These are phyloP conservation scores for Alviniconcha strummeri DNA, from an alignment of 2,888 invertebrate genomes.

Conservation along the genomic window DNA sequence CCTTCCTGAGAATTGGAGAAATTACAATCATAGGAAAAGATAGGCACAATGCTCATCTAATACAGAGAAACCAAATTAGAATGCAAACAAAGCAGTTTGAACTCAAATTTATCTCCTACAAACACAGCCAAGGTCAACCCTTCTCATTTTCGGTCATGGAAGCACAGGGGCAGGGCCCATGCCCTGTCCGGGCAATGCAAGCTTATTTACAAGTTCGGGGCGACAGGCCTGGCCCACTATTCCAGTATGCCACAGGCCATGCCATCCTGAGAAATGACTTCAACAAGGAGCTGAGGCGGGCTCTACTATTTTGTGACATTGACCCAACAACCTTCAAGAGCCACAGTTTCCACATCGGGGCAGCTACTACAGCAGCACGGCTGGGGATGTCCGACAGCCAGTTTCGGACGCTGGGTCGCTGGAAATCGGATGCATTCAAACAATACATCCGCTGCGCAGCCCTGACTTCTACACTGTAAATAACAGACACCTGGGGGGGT, in stretches of 20 bases:
- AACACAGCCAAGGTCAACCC: not conserved
- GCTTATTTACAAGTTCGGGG: not conserved
- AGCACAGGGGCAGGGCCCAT: not conserved
- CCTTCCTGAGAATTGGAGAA: not conserved
- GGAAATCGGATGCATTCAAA: not conserved
- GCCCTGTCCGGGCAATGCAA: not conserved
- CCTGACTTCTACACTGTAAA: not conserved
- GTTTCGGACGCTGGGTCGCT: not conserved
- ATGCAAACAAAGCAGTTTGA: too few species aligned
- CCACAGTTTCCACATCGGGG: constrained; percentile 14
- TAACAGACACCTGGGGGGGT: not conserved
- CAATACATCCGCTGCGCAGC: not conserved
- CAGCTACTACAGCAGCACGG: not conserved
- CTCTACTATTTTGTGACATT: not conserved
- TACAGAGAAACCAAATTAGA: too few species aligned
- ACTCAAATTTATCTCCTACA: not conserved
- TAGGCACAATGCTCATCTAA: not conserved
- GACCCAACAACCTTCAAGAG: not conserved
- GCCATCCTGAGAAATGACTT: not conserved
- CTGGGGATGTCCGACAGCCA: not conserved
- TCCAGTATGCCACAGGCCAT: not conserved
- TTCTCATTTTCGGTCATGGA: not conserved
- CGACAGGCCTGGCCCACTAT: not conserved
- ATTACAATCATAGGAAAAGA: not conserved
- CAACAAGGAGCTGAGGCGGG: not conserved